A percentile compares a stretch with the other conserved stretches of the same genome.
Conservation (phyloP, 2,113 vertebrate genomes). For the Dendrocopos noguchii region DNA sequence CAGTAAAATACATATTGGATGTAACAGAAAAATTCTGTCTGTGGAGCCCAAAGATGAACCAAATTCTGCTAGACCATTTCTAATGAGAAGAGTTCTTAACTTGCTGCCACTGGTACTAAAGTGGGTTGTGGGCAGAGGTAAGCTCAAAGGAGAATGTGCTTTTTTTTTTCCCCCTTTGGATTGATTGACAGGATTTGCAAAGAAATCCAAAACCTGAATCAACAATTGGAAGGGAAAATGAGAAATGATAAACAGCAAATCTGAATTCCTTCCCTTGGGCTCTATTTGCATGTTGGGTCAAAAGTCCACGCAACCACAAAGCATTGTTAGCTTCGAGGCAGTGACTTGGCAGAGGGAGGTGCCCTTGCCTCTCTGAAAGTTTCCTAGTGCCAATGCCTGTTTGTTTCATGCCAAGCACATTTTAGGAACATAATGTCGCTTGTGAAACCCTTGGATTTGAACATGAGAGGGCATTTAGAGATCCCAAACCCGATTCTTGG, state of each 20-base stretch:
- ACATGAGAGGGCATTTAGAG: background rate
- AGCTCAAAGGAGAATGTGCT: background rate
- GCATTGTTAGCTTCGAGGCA: background rate
- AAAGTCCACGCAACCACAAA: background rate
- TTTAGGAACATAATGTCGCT: slow-evolving; percentile 18
- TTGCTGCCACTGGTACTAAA: background rate
- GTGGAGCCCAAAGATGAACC: background rate
- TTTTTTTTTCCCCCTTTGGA: background rate
- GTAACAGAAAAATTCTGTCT: background rate
- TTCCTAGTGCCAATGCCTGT: background rate
- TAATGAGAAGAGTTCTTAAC: background rate
- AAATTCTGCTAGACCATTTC: background rate
- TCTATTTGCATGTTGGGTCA: background rate
- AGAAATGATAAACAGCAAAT: background rate
- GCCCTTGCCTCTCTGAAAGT: background rate
- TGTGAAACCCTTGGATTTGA: slow-evolving; percentile 7
- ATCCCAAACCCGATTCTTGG: slow-evolving; percentile 30
- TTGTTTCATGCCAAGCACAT: background rate
- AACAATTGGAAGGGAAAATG: background rate
- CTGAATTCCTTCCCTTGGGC: background rate
- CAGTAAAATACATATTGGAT: background rate
- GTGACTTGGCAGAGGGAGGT: background rate
- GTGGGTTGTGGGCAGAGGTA: background rate
- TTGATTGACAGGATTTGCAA: background rate
- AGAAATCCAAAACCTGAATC: slow-evolving; percentile 4